Conservation (phyloP, 2,797 vertebrate genomes). For the Epinephelus malabaricus region DNA sequence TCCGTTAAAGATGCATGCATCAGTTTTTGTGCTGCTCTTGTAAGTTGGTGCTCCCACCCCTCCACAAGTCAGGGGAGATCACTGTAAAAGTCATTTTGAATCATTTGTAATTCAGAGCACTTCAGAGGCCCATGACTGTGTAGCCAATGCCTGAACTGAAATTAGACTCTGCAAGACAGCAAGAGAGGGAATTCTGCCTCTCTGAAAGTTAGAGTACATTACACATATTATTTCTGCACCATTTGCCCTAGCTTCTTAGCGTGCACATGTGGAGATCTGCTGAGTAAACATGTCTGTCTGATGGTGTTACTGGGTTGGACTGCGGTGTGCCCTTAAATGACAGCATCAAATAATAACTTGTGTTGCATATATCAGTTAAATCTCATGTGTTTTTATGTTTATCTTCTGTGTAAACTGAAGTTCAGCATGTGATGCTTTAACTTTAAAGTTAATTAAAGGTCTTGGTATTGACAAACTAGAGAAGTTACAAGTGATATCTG, state of each 20-base stretch:
- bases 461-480: background rate
- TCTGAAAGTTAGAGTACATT: slow-evolving; percentile 61
- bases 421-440: background rate
- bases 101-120: slow-evolving; percentile 76
- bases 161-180: slow-evolving; percentile 63
- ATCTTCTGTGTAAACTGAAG: slow-evolving; percentile 17
- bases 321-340: slow-evolving; percentile 37
- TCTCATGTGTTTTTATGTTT: slow-evolving; percentile 17
- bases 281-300: slow-evolving; percentile 60
- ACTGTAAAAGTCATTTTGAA: slow-evolving; percentile 64
- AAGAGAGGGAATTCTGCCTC: slow-evolving; percentile 44
- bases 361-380: slow-evolving; percentile 17
- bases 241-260: slow-evolving; percentile 65
- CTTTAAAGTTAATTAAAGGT: background rate
- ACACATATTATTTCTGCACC: slow-evolving; percentile 72
- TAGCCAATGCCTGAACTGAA: slow-evolving; percentile 58
- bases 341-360: slow-evolving; percentile 37
- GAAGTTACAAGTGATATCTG: background rate
- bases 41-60: slow-evolving; percentile 40
- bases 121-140: slow-evolving; percentile 58
- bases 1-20: slow-evolving; percentile 52
- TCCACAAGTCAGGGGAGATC: slow-evolving; percentile 62
- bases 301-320: slow-evolving; percentile 44
- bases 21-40: slow-evolving; percentile 49
- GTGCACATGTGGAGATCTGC: slow-evolving; percentile 47